These are phyloP conservation scores for Hippocampus mohnikei DNA, from an alignment of 2,113 vertebrate species.

Conservation along the genomic window DNA sequence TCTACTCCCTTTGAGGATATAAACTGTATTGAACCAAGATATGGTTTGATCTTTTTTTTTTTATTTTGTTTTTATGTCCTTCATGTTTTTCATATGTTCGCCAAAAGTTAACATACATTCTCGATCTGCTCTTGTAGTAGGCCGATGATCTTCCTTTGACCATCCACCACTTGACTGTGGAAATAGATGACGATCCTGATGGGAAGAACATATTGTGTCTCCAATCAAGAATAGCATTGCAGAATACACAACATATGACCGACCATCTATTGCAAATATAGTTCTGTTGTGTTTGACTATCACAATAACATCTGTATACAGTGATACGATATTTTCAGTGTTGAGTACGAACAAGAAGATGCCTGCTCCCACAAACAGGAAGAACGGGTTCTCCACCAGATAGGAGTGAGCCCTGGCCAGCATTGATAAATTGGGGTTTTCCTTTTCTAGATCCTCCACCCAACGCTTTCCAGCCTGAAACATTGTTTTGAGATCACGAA, in stretches of 20 bases:
- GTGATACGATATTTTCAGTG: neutral
- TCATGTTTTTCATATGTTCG: too few species aligned
- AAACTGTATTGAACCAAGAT: too few species aligned
- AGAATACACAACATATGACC: neutral
- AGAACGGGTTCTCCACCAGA: constrained; percentile 81
- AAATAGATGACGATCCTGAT: constrained; percentile 85
- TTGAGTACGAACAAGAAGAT: constrained; percentile 65
- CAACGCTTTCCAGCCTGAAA: constrained; percentile 78
- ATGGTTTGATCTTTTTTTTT: too few species aligned
- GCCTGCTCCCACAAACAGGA: constrained; percentile 76
- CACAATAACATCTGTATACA: neutral
- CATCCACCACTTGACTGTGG: constrained; percentile 86
- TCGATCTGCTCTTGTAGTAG: constrained; percentile 86
- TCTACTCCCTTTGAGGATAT: too few species aligned
- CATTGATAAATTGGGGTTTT: constrained; percentile 70
- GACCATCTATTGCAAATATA: neutral
- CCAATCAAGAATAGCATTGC: constrained; percentile 1
- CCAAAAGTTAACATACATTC: constrained; percentile 70
- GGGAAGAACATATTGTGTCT: constrained; percentile 11
- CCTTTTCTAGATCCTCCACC: constrained; percentile 70
- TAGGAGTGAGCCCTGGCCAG: constrained; percentile 72
- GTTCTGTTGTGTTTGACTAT: neutral
- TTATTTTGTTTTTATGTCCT: too few species aligned
- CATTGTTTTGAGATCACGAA: constrained; percentile 78
- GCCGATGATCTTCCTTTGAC: constrained; percentile 80